Evolutionary conservation across 2,797 vertebrate species (phyloP).

Genomic region (Bovichtus variegatus): DNA sequence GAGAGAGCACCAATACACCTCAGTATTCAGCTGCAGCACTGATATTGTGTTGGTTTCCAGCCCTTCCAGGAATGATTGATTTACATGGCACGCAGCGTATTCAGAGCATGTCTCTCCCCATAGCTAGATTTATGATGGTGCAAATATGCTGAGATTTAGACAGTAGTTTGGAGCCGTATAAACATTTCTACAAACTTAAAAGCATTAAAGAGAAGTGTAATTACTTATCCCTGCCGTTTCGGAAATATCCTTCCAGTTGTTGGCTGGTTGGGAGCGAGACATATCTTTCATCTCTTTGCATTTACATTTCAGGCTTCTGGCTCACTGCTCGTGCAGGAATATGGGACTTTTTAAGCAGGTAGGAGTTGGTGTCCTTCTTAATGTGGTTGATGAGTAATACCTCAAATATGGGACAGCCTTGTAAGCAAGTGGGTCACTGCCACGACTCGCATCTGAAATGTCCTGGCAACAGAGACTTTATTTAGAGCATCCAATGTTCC

Average conservation of each 20-base stretch:
- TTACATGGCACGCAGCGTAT: slow-evolving; percentile 66
- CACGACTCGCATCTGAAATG: slow-evolving; percentile 13
- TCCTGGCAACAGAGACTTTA: slow-evolving; percentile 3
- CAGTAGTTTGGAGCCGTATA: slow-evolving; percentile 5
- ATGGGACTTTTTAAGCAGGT: slow-evolving; percentile 32
- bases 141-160: slow-evolving; percentile 29
- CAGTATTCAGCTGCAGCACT: slow-evolving; percentile 44
- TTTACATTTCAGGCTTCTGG: slow-evolving; percentile 28
- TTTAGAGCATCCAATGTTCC: not conserved
- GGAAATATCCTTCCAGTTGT: not conserved
- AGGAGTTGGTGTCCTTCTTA: slow-evolving; percentile 18
- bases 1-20: not conserved
- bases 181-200: slow-evolving; percentile 29
- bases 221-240: not conserved
- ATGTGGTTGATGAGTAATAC: slow-evolving; percentile 18
- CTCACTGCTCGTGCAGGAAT: slow-evolving; percentile 14
- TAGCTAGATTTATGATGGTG: slow-evolving; percentile 57
- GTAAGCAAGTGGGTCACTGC: slow-evolving; percentile 30
- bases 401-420: slow-evolving; percentile 11
- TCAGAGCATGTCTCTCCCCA: slow-evolving; percentile 65
- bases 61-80: slow-evolving; percentile 68
- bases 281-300: slow-evolving; percentile 16
- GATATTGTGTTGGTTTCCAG: slow-evolving; percentile 34
- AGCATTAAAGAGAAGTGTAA: slow-evolving; percentile 15
- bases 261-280: slow-evolving; percentile 4